These are phyloP conservation scores for Drosophila mauritiana DNA, from an alignment of 1,140 invertebrate species.

Conservation along the genomic window DNA sequence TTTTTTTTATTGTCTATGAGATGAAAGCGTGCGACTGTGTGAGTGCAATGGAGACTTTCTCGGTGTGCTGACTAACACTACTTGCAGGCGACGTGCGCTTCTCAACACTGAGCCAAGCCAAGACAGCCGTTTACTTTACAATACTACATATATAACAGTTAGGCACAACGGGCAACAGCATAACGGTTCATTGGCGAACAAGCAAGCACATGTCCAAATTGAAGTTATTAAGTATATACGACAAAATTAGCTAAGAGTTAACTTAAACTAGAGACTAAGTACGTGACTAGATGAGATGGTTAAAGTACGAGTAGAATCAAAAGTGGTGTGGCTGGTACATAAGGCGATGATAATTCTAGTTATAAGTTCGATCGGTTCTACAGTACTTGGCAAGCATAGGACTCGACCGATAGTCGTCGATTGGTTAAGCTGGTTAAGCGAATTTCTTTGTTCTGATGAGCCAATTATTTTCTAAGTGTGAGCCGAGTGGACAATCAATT, in stretches of 20 bases:
- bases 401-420: conserved; percentile 18
- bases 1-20: background rate
- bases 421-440: conserved; percentile 23
- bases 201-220: conserved; percentile 20
- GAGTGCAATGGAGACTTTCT: conserved; percentile 13
- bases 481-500: conserved; percentile 11
- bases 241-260: conserved; percentile 28
- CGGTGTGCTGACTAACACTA: conserved; percentile 15
- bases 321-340: conserved; percentile 11
- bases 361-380: conserved; percentile 37
- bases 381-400: conserved; percentile 40
- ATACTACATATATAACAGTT: conserved; percentile 22
- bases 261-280: conserved; percentile 51
- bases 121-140: conserved; percentile 28
- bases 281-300: conserved; percentile 35
- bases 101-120: conserved; percentile 24
- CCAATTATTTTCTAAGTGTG: conserved; percentile 33
- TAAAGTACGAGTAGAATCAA: conserved; percentile 16
- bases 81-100: conserved; percentile 33
- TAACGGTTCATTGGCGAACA: conserved; percentile 5
- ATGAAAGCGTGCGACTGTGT: conserved; percentile 1
- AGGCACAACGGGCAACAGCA: background rate
- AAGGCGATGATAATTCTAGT: conserved; percentile 17
- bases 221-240: conserved; percentile 8
- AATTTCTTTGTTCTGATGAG: conserved; percentile 24